Conservation (phyloP, 2,113 vertebrate species). For the Poecile atricapillus region DNA sequence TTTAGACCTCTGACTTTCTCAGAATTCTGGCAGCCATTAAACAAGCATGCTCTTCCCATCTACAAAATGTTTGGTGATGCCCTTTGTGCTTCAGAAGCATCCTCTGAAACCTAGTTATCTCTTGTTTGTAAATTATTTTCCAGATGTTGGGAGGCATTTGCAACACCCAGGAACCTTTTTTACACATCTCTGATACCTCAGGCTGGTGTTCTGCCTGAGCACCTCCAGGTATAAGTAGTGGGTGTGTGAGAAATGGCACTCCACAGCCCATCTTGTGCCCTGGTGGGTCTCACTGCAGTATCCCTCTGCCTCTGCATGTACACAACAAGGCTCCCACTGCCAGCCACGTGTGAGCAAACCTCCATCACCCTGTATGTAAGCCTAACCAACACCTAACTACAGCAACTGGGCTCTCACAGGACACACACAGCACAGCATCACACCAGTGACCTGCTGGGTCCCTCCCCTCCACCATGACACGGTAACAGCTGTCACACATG, state of each 20-base stretch:
- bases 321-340: fast-evolving
- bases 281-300: fast-evolving
- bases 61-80: neutral
- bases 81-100: neutral
- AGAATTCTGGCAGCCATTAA: neutral
- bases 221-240: neutral
- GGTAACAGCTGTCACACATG: neutral
- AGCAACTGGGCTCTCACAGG: fast-evolving
- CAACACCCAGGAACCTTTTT: neutral
- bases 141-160: neutral
- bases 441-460: neutral
- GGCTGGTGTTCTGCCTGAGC: fast-evolving
- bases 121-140: neutral
- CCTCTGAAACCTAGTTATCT: neutral
- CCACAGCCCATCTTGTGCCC: neutral
- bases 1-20: neutral
- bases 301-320: fast-evolving
- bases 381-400: neutral
- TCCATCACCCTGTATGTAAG: neutral
- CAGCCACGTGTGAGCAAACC: neutral
- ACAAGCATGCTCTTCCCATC: neutral
- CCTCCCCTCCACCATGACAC: fast-evolving
- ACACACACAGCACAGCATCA: neutral
- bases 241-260: neutral
- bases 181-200: neutral